Conservation (phyloP, 2,888 invertebrate species). For the Thecocarcelia acutangulata region DNA sequence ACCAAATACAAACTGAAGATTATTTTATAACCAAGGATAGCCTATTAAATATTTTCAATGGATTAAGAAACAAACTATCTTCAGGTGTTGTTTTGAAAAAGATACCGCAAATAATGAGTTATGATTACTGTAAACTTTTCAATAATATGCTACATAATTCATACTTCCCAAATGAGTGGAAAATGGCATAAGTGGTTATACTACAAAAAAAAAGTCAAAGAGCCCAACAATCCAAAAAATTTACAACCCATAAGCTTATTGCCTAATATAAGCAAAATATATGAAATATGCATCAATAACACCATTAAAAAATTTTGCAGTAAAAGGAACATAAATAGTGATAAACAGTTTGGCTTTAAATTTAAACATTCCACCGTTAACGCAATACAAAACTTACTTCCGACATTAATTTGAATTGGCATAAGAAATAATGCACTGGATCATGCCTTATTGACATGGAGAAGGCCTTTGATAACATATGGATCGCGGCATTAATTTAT, state of each 20-base stretch:
- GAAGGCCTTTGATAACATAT: too few species aligned
- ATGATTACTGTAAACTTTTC: background rate
- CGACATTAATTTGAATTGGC: background rate
- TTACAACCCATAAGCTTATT: background rate
- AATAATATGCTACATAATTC: conserved; percentile 9
- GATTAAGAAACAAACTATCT: background rate
- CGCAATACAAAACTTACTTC: conserved; percentile 2
- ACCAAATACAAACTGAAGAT: background rate
- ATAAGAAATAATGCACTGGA: background rate
- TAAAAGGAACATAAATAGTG: background rate
- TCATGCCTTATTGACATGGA: too few species aligned
- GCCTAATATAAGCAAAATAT: too few species aligned
- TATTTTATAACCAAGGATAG: background rate
- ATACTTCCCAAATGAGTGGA: background rate
- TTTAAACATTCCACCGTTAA: too few species aligned
- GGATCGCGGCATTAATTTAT: too few species aligned
- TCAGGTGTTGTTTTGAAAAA: background rate
- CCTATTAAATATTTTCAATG: too few species aligned
- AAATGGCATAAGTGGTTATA: background rate
- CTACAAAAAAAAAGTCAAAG: background rate
- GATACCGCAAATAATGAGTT: background rate
- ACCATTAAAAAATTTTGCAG: too few species aligned
- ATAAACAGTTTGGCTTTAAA: too few species aligned
- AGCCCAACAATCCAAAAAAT: conserved; percentile 4
- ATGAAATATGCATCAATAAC: too few species aligned